A percentile compares a stretch with the other conserved stretches of the same genome.
These are phyloP conservation scores for Cynodonichthys magdalenae DNA, from an alignment of 2,797 vertebrate genomes.

Conservation along the genomic window DNA sequence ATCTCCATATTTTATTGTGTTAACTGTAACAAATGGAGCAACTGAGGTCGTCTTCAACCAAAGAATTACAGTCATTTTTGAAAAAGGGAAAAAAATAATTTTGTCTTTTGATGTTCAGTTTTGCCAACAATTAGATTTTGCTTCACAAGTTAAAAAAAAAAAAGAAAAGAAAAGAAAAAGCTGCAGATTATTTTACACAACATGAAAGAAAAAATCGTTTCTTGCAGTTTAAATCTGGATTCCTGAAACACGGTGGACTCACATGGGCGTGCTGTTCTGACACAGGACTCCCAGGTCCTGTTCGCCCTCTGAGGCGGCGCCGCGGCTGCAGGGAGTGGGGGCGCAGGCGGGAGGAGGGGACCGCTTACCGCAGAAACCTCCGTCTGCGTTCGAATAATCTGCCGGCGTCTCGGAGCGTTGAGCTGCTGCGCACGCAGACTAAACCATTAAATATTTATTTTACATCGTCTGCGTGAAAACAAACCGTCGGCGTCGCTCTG, in stretches of 20 bases:
- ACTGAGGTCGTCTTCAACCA: too few relatives aligned
- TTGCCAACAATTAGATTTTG: too few relatives aligned
- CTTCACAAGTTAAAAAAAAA: too few relatives aligned
- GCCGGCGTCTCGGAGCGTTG: constrained; percentile 22
- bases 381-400: constrained; percentile 33
- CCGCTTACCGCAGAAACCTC: constrained; percentile 38
- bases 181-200: too few relatives aligned
- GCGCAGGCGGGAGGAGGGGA: constrained; percentile 17
- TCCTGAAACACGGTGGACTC: constrained; percentile 26
- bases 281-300: constrained; percentile 78
- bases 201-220: too few relatives aligned
- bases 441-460: neutral
- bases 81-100: too few relatives aligned
- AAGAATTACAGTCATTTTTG: too few relatives aligned
- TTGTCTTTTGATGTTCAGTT: too few relatives aligned
- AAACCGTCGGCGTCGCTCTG: constrained; percentile 6
- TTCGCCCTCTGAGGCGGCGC: constrained; percentile 45
- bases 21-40: too few relatives aligned
- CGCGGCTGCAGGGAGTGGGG: constrained; percentile 23
- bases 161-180: too few relatives aligned
- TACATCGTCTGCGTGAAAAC: constrained; percentile 22
- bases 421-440: neutral
- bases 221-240: too few relatives aligned
- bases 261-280: constrained; percentile 80
- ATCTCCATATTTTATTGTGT: too few relatives aligned